These are phyloP conservation scores for Cariama cristata DNA, from an alignment of 2,113 vertebrate genomes.

Conservation along the genomic window DNA sequence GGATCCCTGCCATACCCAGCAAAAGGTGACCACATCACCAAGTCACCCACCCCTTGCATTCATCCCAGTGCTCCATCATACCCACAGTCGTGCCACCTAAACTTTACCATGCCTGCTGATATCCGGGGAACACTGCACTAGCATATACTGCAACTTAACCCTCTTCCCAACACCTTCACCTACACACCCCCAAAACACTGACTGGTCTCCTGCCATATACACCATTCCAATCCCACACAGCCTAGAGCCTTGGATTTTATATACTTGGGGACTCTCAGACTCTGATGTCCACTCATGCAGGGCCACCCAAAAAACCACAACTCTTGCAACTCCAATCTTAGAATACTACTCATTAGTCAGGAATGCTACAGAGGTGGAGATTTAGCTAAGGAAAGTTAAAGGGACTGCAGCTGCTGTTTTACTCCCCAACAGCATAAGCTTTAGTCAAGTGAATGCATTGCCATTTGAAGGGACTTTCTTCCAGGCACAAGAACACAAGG, in stretches of 20 bases:
- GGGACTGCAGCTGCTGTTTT: background rate
- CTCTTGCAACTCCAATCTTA: background rate
- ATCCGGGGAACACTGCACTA: background rate
- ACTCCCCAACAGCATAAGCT: background rate
- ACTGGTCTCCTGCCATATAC: background rate
- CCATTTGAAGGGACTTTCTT: background rate
- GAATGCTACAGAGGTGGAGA: background rate
- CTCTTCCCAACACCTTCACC: background rate
- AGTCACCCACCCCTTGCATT: fast-evolving
- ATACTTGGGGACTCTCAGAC: background rate
- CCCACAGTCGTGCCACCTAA: background rate
- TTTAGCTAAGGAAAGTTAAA: background rate
- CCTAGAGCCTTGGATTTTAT: background rate
- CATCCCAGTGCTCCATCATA: background rate
- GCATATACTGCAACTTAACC: background rate
- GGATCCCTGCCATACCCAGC: background rate
- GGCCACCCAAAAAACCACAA: background rate
- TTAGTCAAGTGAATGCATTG: background rate
- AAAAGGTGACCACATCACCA: background rate
- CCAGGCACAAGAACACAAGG: background rate
- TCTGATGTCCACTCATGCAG: background rate
- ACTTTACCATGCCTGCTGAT: background rate
- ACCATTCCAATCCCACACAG: background rate
- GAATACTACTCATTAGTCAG: fast-evolving
- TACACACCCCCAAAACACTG: background rate